Percentiles rank a stretch among this genome's conserved stretches.
These are phyloP conservation scores for Balanococcus diminutus DNA, from an alignment of 2,888 invertebrate genomes.

Conservation along the genomic window DNA sequence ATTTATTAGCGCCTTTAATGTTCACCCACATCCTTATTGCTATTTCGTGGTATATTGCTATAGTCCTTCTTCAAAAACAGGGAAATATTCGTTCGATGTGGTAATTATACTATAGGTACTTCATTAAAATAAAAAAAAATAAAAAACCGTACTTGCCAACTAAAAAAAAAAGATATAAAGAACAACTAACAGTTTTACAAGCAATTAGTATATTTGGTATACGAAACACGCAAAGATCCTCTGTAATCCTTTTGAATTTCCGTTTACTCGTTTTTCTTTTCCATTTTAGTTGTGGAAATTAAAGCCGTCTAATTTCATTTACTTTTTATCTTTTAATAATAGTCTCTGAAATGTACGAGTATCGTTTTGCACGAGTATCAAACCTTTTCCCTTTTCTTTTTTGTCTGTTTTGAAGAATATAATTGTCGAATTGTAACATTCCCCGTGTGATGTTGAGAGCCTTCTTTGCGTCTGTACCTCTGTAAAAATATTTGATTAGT, in stretches of 20 bases:
- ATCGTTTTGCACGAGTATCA: conserved; percentile 20
- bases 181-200: conserved; percentile 21
- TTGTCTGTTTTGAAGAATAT: conserved; percentile 16
- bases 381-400: not conserved
- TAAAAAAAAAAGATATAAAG: not conserved
- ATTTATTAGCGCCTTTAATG: too few species aligned
- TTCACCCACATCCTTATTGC: not conserved
- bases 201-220: conserved; percentile 29
- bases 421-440: conserved; percentile 29
- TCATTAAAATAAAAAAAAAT: not conserved
- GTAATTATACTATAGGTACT: not conserved
- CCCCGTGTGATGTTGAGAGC: not conserved
- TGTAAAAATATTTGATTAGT: conserved; percentile 38
- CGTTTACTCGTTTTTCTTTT: conserved; percentile 18
- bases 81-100: not conserved
- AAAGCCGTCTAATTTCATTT: conserved; percentile 38
- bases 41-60: not conserved
- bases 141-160: not conserved
- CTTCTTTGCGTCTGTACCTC: not conserved
- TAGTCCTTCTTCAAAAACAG: not conserved
- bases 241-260: not conserved
- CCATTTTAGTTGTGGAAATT: conserved; percentile 14
- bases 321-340: conserved; percentile 36
- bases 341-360: conserved; percentile 15
- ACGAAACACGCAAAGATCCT: not conserved